phyloP scores from a whole-genome alignment of 2,113 vertebrate species.

The Xerus inauris region DNA sequence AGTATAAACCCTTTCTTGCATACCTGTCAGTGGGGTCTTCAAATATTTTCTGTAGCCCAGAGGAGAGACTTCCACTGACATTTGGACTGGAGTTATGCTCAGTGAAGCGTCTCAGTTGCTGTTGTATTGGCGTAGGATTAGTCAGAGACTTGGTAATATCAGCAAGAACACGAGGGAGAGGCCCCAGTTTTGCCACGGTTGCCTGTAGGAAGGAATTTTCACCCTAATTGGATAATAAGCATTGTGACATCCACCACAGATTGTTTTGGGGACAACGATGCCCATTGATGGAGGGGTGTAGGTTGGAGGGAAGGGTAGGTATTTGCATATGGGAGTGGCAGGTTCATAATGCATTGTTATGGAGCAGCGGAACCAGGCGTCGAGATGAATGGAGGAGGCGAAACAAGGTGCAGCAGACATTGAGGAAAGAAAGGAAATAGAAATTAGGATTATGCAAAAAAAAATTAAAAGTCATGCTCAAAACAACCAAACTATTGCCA shows the following conservation, averaged over 20 bases:
- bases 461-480: slow-evolving; percentile 90
- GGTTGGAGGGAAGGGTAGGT: slow-evolving; percentile 87
- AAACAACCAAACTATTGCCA: slow-evolving; percentile 89
- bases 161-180: slow-evolving; percentile 95
- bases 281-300: slow-evolving; percentile 87
- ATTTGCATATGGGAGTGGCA: slow-evolving; percentile 87
- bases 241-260: slow-evolving; percentile 86
- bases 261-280: slow-evolving; percentile 83
- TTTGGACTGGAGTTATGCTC: slow-evolving; percentile 93
- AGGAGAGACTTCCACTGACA: slow-evolving; percentile 94
- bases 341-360: slow-evolving; percentile 93
- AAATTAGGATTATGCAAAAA: slow-evolving; percentile 93
- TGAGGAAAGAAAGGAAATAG: slow-evolving; percentile 91
- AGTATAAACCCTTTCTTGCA: slow-evolving; percentile 49
- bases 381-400: slow-evolving; percentile 90
- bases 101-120: slow-evolving; percentile 91
- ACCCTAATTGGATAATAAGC: slow-evolving; percentile 94
- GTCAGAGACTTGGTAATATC: slow-evolving; percentile 94
- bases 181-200: slow-evolving; percentile 96
- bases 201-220: slow-evolving; percentile 99
- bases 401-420: slow-evolving; percentile 86
- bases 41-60: slow-evolving; percentile 96
- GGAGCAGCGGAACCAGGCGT: slow-evolving; percentile 91
- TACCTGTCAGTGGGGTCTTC: slow-evolving; percentile 95
- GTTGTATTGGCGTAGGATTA: slow-evolving; percentile 92